These are phyloP conservation scores for Oxycera nigricornis DNA, from an alignment of 2,888 invertebrate genomes.

Conservation along the genomic window DNA sequence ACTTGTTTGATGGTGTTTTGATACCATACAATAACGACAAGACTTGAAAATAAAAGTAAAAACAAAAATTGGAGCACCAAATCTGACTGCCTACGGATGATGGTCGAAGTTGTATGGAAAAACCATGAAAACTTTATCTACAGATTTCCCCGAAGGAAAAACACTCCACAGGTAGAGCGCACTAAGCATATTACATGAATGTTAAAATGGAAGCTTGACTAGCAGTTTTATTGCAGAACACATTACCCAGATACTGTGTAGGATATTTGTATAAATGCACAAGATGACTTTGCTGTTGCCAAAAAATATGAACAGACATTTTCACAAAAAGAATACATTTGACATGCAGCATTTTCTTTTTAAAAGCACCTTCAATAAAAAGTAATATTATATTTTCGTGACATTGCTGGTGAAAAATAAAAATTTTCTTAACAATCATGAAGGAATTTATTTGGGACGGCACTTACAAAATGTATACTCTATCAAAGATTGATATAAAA, in stretches of 20 bases:
- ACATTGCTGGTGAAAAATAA: too few species aligned
- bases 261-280: too few species aligned
- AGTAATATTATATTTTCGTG: too few species aligned
- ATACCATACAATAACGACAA: conserved; percentile 26
- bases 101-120: conserved; percentile 2
- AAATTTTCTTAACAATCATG: too few species aligned
- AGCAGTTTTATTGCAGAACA: neutral
- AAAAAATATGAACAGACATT: neutral
- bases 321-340: neutral
- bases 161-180: neutral
- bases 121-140: conserved; percentile 20
- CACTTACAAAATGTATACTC: too few species aligned
- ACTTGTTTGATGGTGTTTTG: conserved; percentile 35
- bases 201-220: neutral
- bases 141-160: conserved; percentile 7
- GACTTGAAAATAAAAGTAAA: neutral
- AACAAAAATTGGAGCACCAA: neutral
- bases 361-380: neutral
- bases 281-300: neutral
- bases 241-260: neutral
- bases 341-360: neutral
- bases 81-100: neutral
- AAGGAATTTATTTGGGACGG: too few species aligned
- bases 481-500: too few species aligned
- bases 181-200: neutral